A percentile compares a stretch with the other conserved stretches of the same genome.
Conservation (phyloP, 2,113 vertebrate genomes). For the Ptychochromis oligacanthus region DNA sequence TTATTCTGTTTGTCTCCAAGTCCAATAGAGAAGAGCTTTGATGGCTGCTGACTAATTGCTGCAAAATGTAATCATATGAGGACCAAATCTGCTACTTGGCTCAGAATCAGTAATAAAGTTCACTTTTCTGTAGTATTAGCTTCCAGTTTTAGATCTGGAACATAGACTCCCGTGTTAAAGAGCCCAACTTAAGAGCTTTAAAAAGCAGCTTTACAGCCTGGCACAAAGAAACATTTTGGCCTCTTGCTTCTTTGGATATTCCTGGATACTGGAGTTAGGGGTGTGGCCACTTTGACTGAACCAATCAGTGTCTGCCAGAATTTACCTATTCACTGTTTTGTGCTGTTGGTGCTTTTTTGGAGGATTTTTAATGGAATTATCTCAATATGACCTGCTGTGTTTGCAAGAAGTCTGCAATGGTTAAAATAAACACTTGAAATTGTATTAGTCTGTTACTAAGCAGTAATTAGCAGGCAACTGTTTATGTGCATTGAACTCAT, state of each 20-base stretch:
- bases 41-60: not conserved
- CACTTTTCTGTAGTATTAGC: not conserved
- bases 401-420: not conserved
- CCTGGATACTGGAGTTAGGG: not conserved
- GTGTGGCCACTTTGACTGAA: not conserved
- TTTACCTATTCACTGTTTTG: not conserved
- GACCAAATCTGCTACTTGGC: not conserved
- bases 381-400: not conserved
- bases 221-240: too few relatives aligned
- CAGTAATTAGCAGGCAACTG: not conserved
- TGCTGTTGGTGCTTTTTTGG: not conserved
- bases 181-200: not conserved
- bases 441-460: not conserved
- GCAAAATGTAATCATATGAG: not conserved
- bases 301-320: not conserved
- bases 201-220: too few relatives aligned
- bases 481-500: not conserved
- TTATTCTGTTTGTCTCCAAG: constrained; percentile 40
- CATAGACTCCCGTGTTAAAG: not conserved
- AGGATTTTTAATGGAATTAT: not conserved
- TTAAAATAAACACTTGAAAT: not conserved
- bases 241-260: not conserved
- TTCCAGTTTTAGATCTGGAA: not conserved
- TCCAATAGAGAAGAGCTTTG: constrained; percentile 1
- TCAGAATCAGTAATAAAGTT: not conserved